phyloP scores from a whole-genome alignment of 2,797 vertebrate genomes.

The Intellagama lesueurii region DNA sequence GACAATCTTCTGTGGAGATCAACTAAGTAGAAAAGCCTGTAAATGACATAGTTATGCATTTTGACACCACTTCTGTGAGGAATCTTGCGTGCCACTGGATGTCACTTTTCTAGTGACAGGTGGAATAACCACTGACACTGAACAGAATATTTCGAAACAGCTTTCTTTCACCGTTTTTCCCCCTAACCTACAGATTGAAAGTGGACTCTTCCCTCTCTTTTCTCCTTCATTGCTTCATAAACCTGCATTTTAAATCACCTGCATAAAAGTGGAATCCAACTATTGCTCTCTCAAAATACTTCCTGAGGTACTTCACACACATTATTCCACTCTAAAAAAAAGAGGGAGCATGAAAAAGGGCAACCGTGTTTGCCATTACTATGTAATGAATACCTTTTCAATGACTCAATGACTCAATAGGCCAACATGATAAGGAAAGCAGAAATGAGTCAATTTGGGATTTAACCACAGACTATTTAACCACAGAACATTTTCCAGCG shows the following conservation, averaged over 20 bases:
- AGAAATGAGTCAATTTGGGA: conserved; percentile 58
- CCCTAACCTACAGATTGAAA: conserved; percentile 3
- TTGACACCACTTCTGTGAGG: background rate
- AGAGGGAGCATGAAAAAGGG: conserved; percentile 46
- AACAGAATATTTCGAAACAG: conserved; percentile 16
- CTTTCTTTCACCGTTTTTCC: background rate
- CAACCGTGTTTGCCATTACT: conserved; percentile 61
- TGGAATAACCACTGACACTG: background rate
- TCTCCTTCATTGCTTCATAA: conserved; percentile 15
- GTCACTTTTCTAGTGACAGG: conserved; percentile 37
- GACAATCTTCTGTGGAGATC: background rate
- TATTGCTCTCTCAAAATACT: conserved; percentile 42
- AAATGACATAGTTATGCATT: background rate
- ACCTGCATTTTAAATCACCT: conserved; percentile 44
- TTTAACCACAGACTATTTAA: conserved; percentile 64
- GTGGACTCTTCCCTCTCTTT: background rate
- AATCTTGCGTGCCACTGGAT: conserved; percentile 41
- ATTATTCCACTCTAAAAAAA: conserved; percentile 32
- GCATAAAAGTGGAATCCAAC: conserved; percentile 42
- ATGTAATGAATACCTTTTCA: conserved; percentile 48
- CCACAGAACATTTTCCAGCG: background rate
- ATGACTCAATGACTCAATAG: conserved; percentile 45
- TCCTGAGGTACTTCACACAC: conserved; percentile 55
- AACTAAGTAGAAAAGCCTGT: background rate
- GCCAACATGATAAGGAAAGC: conserved; percentile 51